A percentile compares a stretch with the other conserved stretches of the same genome.
phyloP scores from a whole-genome alignment of 2,888 invertebrate species.

The Drosophila melanosoma region DNA sequence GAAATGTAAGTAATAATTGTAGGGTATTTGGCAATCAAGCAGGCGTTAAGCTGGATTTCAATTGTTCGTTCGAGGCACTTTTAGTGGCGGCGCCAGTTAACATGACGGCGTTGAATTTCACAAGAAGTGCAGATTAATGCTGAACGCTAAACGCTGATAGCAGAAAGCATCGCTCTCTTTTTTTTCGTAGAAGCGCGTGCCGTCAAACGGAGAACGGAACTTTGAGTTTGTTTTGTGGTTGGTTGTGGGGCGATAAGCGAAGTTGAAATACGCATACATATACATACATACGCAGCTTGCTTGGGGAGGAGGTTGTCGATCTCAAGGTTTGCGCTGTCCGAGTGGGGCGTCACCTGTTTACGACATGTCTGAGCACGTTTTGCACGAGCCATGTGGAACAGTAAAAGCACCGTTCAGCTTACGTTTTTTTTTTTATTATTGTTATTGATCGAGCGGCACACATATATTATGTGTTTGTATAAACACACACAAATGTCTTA shows the following conservation, averaged over 20 bases:
- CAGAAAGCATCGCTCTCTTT: slow-evolving; percentile 20
- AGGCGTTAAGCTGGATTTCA: slow-evolving; percentile 11
- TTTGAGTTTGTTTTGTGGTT: slow-evolving; percentile 6
- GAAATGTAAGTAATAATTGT: not conserved
- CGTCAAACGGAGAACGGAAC: slow-evolving; percentile 25
- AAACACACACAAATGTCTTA: slow-evolving; percentile 2
- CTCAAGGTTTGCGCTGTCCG: slow-evolving; percentile 34
- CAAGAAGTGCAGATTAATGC: slow-evolving; percentile 51
- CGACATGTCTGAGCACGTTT: slow-evolving; percentile 68
- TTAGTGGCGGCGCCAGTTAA: slow-evolving; percentile 49
- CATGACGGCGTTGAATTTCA: slow-evolving; percentile 69
- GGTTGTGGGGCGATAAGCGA: slow-evolving; percentile 47
- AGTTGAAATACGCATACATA: not conserved
- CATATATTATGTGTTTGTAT: slow-evolving; percentile 12
- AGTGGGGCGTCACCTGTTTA: slow-evolving; percentile 49
- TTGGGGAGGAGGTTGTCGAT: slow-evolving; percentile 28
- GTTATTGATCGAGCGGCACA: slow-evolving; percentile 25
- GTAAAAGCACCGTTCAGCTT: slow-evolving; percentile 57
- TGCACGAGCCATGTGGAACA: slow-evolving; percentile 27
- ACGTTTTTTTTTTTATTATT: not conserved
- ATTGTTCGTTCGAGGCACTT: slow-evolving; percentile 14
- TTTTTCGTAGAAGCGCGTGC: slow-evolving; percentile 50
- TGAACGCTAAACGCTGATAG: slow-evolving; percentile 19
- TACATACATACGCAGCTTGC: not conserved
- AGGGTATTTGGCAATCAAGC: slow-evolving; percentile 2